A percentile compares a stretch with the other conserved stretches of the same genome.
Evolutionary conservation across 1,140 invertebrate genomes (phyloP).

Genomic region (Zaprionus inermis): DNA sequence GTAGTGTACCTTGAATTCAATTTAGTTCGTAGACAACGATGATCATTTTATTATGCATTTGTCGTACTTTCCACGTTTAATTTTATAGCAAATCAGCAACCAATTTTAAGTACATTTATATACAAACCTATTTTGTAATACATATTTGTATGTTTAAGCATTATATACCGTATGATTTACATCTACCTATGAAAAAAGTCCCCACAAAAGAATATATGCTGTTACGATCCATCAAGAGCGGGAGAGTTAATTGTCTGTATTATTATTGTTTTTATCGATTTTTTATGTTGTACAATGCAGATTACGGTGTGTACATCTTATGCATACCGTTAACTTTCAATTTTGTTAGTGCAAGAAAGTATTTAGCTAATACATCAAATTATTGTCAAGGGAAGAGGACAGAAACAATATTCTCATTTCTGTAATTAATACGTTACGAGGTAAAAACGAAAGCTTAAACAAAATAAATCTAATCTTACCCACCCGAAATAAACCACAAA

Average conservation of each 20-base stretch:
- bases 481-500: constrained; percentile 59
- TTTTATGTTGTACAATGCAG: neutral
- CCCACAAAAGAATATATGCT: constrained; percentile 18
- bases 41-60: constrained; percentile 38
- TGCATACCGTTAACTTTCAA: constrained; percentile 53
- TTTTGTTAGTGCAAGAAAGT: constrained; percentile 69
- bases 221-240: constrained; percentile 9
- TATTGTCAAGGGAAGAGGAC: constrained; percentile 47
- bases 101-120: constrained; percentile 52
- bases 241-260: constrained; percentile 13
- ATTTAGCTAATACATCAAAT: constrained; percentile 55
- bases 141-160: constrained; percentile 61
- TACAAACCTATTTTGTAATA: constrained; percentile 72
- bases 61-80: constrained; percentile 53
- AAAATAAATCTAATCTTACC: constrained; percentile 73
- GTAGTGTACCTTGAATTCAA: constrained; percentile 52
- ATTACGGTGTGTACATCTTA: neutral
- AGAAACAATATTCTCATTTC: constrained; percentile 38
- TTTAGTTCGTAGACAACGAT: constrained; percentile 42
- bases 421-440: constrained; percentile 67
- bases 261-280: neutral
- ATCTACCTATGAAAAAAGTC: constrained; percentile 13
- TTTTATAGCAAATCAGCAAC: constrained; percentile 45
- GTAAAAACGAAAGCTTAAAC: constrained; percentile 35
- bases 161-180: constrained; percentile 59